phyloP scores from a whole-genome alignment of 1,140 invertebrate genomes.

The Penaeus vannamei region DNA sequence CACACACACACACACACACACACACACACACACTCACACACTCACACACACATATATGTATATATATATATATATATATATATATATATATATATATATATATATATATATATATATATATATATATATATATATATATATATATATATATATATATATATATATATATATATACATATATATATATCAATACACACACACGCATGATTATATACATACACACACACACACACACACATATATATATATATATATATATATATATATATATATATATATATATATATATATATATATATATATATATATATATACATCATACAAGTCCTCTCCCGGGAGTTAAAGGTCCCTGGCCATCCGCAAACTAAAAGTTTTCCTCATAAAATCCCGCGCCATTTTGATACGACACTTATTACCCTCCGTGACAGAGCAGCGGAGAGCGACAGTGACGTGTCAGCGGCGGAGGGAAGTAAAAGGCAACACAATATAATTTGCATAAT shows the following conservation, averaged over 20 bases:
- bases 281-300: neutral
- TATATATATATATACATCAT: neutral
- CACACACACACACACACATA: neutral
- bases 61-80: neutral
- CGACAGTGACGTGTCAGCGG: too few relatives aligned
- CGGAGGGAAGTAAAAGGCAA: too few relatives aligned
- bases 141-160: slow-evolving; percentile 10
- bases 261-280: slow-evolving; percentile 23
- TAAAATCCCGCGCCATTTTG: too few relatives aligned
- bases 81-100: too few relatives aligned
- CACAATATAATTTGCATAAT: too few relatives aligned
- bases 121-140: neutral
- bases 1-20: neutral
- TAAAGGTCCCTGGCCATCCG: too few relatives aligned
- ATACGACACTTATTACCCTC: too few relatives aligned
- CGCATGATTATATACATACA: neutral
- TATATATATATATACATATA: neutral
- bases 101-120: neutral
- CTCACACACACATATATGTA: neutral
- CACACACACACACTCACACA: neutral
- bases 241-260: neutral
- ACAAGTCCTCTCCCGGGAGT: neutral
- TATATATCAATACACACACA: neutral
- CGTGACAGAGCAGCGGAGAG: too few relatives aligned
- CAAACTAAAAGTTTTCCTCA: too few relatives aligned